Evolutionary conservation across 2,888 invertebrate species (phyloP).

Genomic region (Allacma fusca): DNA sequence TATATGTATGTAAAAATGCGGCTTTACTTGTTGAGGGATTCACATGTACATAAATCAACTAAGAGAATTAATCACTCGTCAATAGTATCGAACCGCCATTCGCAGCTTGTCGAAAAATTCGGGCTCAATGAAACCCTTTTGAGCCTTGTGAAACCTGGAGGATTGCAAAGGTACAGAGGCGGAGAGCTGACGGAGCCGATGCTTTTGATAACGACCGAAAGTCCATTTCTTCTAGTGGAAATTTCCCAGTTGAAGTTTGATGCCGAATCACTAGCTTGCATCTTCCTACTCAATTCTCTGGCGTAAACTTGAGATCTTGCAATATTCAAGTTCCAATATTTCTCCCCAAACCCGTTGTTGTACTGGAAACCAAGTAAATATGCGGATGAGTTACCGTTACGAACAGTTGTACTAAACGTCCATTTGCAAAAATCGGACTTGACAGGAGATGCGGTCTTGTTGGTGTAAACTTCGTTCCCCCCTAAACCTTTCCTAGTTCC

Average conservation of each 20-base stretch:
- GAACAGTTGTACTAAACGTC: not conserved
- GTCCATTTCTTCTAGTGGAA: not conserved
- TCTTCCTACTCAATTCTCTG: not conserved
- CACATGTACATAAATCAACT: too few species aligned
- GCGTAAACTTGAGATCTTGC: not conserved
- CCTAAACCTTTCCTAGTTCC: too few species aligned
- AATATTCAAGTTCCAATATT: not conserved
- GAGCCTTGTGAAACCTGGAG: not conserved
- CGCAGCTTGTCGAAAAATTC: too few species aligned
- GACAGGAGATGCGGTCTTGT: not conserved
- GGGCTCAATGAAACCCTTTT: too few species aligned
- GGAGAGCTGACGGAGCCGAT: too few species aligned
- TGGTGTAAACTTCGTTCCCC: not conserved
- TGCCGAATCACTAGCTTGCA: not conserved
- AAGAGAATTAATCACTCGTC: too few species aligned
- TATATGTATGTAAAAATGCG: too few species aligned
- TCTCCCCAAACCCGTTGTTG: not conserved
- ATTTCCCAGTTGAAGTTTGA: not conserved
- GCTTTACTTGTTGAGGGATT: too few species aligned
- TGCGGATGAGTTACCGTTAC: not conserved
- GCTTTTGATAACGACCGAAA: not conserved
- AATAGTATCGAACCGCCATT: too few species aligned
- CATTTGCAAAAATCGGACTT: not conserved
- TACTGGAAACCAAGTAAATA: not conserved
- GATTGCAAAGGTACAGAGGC: not conserved